Conservation (phyloP, 1,140 invertebrate species). For the Venturia canescens region DNA sequence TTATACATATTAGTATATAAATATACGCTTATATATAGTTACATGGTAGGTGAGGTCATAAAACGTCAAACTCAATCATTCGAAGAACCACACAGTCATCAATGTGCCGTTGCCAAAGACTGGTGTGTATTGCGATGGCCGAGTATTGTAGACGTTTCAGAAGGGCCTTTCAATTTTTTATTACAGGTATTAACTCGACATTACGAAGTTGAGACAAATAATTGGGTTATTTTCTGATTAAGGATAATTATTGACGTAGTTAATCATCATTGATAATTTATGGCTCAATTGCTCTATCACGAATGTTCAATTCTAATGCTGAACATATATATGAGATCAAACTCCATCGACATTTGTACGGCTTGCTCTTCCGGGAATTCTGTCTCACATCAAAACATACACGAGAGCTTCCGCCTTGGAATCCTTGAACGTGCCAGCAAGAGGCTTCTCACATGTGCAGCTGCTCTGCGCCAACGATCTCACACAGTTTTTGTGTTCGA, state of each 20-base stretch:
- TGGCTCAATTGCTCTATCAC: too few relatives aligned
- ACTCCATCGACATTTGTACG: neutral
- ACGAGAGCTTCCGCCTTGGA: slow-evolving; percentile 21
- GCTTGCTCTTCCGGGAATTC: neutral
- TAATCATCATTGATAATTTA: too few relatives aligned
- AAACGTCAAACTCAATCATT: slow-evolving; percentile 43
- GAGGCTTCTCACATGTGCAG: slow-evolving; percentile 31
- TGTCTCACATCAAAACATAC: slow-evolving; percentile 6
- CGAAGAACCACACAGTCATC: slow-evolving; percentile 17
- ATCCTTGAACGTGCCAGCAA: slow-evolving; percentile 1
- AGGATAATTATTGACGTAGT: neutral
- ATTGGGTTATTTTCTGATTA: neutral
- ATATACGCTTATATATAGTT: neutral
- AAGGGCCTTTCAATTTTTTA: neutral
- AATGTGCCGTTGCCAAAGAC: slow-evolving; percentile 32
- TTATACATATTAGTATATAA: neutral
- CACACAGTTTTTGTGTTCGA: slow-evolving; percentile 6
- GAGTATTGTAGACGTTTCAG: neutral
- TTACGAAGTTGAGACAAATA: neutral
- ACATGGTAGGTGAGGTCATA: slow-evolving; percentile 13
- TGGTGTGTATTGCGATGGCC: neutral
- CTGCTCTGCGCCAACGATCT: slow-evolving; percentile 2
- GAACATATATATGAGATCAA: neutral
- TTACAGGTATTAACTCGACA: neutral
- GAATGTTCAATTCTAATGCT: too few relatives aligned